Percentiles rank a stretch among this genome's conserved stretches.
Evolutionary conservation across 92 coral and sea anemone species (phyloP).

Genomic region (Parazoanthus swiftii): DNA sequence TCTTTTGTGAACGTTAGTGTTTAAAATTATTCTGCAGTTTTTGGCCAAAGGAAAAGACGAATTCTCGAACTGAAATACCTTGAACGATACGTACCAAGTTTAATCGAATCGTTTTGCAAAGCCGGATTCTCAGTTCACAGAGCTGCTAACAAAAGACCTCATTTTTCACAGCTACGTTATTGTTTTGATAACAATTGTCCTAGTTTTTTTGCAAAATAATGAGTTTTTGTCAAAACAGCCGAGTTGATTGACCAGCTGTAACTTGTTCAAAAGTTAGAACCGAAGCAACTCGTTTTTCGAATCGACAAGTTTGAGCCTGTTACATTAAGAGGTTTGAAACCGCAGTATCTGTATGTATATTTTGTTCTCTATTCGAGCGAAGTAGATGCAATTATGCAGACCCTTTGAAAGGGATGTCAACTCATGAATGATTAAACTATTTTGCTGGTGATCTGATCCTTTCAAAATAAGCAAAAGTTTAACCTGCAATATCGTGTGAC

Average conservation of each 20-base stretch:
- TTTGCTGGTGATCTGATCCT: conserved; percentile 40
- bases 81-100: background rate
- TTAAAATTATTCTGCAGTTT: background rate
- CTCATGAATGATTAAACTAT: conserved; percentile 20
- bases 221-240: background rate
- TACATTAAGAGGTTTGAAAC: background rate
- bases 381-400: conserved; percentile 17
- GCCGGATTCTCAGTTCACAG: background rate
- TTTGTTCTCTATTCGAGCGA: background rate
- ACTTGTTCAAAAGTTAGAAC: background rate
- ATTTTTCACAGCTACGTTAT: background rate
- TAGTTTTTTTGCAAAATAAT: background rate
- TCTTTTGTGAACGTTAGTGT: background rate
- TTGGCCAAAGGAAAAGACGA: background rate
- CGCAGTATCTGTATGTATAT: background rate
- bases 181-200: background rate
- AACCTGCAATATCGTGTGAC: background rate
- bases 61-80: background rate
- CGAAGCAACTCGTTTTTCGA: background rate
- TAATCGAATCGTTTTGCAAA: background rate
- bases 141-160: background rate
- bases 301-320: background rate
- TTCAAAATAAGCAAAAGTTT: conserved; percentile 27
- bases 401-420: background rate
- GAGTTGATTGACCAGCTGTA: background rate